Percentiles rank a stretch among this genome's conserved stretches.
Evolutionary conservation across 2,113 vertebrate species (phyloP).

Genomic region (Podarcis muralis): DNA sequence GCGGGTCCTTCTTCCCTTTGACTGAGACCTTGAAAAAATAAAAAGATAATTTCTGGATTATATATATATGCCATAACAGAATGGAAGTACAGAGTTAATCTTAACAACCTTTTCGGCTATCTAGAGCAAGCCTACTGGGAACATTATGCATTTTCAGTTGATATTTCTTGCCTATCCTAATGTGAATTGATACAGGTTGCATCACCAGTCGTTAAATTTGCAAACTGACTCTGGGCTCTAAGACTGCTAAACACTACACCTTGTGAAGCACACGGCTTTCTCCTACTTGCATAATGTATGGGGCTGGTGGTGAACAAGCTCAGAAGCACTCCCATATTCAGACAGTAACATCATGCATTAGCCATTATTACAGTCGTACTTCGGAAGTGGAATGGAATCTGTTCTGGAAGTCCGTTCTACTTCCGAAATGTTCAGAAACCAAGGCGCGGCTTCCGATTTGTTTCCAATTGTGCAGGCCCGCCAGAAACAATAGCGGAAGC

Average conservation of each 20-base stretch:
- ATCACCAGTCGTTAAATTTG: neutral
- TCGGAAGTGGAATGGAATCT: too few relatives aligned
- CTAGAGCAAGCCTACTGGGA: neutral
- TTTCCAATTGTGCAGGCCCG: too few relatives aligned
- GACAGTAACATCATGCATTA: neutral
- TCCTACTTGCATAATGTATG: neutral
- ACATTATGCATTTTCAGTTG: neutral
- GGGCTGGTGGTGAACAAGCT: neutral
- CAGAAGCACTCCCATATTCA: neutral
- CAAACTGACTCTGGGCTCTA: neutral
- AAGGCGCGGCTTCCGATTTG: too few relatives aligned
- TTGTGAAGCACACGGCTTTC: neutral
- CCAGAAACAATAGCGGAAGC: too few relatives aligned
- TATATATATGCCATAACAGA: slow-evolving; percentile 8
- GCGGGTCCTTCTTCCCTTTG: slow-evolving; percentile 81
- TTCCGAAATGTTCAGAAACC: too few relatives aligned
- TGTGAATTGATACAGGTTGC: neutral
- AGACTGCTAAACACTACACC: neutral
- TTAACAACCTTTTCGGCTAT: neutral
- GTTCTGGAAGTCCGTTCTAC: too few relatives aligned
- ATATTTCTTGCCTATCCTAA: neutral
- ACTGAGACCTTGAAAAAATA: slow-evolving; percentile 81
- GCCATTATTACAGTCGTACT: neutral
- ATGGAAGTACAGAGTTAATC: neutral
- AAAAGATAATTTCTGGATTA: neutral